Evolutionary conservation across 1,140 invertebrate genomes (phyloP).

Genomic region (Sycophaga agraensis): DNA sequence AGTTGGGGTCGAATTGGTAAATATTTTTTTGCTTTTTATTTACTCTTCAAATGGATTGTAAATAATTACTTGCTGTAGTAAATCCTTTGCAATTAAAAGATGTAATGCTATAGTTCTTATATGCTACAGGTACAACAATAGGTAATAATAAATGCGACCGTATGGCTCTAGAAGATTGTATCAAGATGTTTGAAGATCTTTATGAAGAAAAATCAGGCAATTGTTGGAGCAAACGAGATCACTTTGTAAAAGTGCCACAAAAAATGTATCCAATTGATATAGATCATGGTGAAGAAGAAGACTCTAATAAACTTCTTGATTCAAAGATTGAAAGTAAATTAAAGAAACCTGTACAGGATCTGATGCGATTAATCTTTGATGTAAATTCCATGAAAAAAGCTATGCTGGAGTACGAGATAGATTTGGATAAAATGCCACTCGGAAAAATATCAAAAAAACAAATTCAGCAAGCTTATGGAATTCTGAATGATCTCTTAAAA

Average conservation of each 20-base stretch:
- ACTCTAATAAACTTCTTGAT: constrained; percentile 39
- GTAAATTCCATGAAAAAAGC: constrained; percentile 88
- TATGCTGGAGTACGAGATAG: constrained; percentile 93
- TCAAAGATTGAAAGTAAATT: constrained; percentile 68
- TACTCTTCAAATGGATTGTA: too few species aligned
- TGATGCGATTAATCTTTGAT: constrained; percentile 89
- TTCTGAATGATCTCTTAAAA: constrained; percentile 77
- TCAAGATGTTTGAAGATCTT: constrained; percentile 65
- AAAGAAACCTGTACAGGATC: constrained; percentile 73
- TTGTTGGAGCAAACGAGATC: constrained; percentile 65
- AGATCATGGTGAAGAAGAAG: constrained; percentile 71
- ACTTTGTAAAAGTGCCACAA: constrained; percentile 81
- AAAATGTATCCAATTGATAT: constrained; percentile 88
- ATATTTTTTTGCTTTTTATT: too few species aligned
- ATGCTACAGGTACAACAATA: constrained; percentile 75
- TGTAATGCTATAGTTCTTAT: not conserved
- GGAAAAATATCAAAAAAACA: constrained; percentile 94
- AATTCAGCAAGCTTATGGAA: constrained; percentile 80
- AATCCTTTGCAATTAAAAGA: too few species aligned
- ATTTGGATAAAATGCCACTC: constrained; percentile 95
- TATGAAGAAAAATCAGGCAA: constrained; percentile 90
- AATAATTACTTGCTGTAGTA: too few species aligned
- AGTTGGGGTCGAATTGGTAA: constrained; percentile 86
- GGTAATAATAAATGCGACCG: constrained; percentile 78
- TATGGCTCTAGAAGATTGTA: constrained; percentile 63